Evolutionary conservation across 2,888 invertebrate genomes (phyloP), one percentile per base, ranked within the genome.

Genomic region (Agriopis aurantiaria): DNA sequence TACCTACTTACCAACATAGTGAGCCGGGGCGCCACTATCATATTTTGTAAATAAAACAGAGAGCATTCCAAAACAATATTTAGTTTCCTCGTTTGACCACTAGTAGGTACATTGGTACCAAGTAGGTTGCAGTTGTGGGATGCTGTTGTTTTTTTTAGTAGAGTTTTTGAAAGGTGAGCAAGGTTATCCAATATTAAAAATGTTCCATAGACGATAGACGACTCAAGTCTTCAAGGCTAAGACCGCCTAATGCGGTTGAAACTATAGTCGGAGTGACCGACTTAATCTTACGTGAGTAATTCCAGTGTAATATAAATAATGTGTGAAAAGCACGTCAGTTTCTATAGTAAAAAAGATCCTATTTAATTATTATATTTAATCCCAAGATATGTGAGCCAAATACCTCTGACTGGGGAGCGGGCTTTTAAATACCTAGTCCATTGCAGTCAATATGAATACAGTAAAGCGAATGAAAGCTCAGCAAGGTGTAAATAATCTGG

Each of bases 401-500:
- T 33, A 33, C 2, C 33, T 33, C 4, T 33, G 33, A 23, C 33
- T 5, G 33, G 33, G 33, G 33, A 33, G 33, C 33, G 33, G 33
- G 33, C 33, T 33, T 33, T 33, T 1, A 33, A 5, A 33, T 33
- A 33, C 33, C 33, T 57, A 66, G 64, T 66, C 58, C 55, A 41
- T 40, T 40, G 55, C 55, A 69, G 43, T 55, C 53, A 61, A 58
- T 46, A 12, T 57, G 23, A 57, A 57, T 58, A 58, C 33, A 33
- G 12, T 33, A 62, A 68, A 23, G 46, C 23, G 56, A 51, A 65
- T 59, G 45, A 59, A 65, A 61, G 33, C 17, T 10, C 51, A 51
- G 56, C 65, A 65, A 69, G 69, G 69, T 69, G 69, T 69, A 69
- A 65, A 60, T 69, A 60, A 60, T 65, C 58, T 60, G 55, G 8